Percentiles rank a stretch among this genome's conserved stretches.
Conservation (phyloP, 2,888 invertebrate genomes). For the Hyppa rectilinea region DNA sequence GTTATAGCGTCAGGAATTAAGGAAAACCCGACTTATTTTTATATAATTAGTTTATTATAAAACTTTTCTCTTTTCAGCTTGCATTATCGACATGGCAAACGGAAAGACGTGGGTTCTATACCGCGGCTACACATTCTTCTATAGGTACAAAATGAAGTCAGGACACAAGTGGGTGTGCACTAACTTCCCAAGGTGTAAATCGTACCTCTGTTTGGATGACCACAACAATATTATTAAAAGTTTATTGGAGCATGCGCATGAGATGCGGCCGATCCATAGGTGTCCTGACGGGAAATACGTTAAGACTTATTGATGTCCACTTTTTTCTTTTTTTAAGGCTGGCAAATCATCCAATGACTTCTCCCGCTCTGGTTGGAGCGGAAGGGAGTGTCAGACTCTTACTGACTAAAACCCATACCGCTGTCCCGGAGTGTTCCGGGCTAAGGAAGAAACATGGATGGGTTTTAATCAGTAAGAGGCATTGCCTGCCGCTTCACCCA, state of each 20-base stretch:
- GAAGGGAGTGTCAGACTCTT: too few species aligned
- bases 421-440: too few species aligned
- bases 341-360: too few species aligned
- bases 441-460: too few species aligned
- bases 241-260: constrained; percentile 66
- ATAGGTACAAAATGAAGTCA: constrained; percentile 69
- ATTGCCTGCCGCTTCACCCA: too few species aligned
- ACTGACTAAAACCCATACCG: too few species aligned
- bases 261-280: constrained; percentile 59
- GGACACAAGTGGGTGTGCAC: constrained; percentile 81
- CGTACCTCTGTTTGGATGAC: constrained; percentile 72
- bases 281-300: constrained; percentile 70
- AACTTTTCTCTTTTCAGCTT: constrained; percentile 66
- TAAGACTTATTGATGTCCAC: constrained; percentile 44
- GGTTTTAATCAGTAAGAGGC: too few species aligned
- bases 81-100: constrained; percentile 73
- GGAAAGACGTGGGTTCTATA: constrained; percentile 72
- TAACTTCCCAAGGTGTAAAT: constrained; percentile 77
- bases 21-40: too few species aligned
- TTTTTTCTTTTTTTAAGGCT: too few species aligned
- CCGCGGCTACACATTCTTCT: constrained; percentile 78
- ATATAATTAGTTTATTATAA: too few species aligned
- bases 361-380: too few species aligned
- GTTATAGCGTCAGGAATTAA: too few species aligned
- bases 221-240: constrained; percentile 62